These are phyloP conservation scores for Thamnophis elegans DNA, from an alignment of 2,797 vertebrate species.

Conservation along the genomic window DNA sequence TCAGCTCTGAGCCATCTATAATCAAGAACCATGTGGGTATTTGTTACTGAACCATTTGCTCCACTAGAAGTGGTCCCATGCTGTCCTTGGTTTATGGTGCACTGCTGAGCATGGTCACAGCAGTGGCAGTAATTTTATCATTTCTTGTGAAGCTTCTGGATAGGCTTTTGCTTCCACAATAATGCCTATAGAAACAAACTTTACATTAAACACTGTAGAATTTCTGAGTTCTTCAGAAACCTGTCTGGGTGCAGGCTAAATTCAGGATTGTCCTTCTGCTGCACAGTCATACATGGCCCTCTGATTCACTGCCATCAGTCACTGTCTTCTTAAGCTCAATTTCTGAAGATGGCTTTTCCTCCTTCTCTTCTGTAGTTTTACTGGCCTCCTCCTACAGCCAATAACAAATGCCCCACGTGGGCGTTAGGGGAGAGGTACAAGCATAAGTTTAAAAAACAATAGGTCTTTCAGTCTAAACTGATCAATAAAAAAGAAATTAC, in stretches of 20 bases:
- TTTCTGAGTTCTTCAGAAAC: constrained; percentile 69
- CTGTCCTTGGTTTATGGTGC: constrained; percentile 29
- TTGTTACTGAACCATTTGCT: constrained; percentile 36
- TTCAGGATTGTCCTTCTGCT: constrained; percentile 53
- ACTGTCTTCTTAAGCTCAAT: constrained; percentile 27
- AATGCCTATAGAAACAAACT: constrained; percentile 73
- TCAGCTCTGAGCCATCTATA: constrained; percentile 36
- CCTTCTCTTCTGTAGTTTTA: constrained; percentile 56
- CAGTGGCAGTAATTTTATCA: constrained; percentile 32
- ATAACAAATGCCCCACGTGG: constrained; percentile 25
- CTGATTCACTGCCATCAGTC: constrained; percentile 45
- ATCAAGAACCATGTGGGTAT: constrained; percentile 35
- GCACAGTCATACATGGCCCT: constrained; percentile 68
- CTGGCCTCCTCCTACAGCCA: constrained; percentile 71
- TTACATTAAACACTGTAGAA: constrained; percentile 69
- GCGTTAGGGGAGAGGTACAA: background rate
- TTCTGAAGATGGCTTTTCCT: constrained; percentile 35
- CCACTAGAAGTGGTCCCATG: constrained; percentile 62
- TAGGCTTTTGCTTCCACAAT: constrained; percentile 69
- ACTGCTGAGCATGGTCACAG: constrained; percentile 4
- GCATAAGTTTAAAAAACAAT: background rate
- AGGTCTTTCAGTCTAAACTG: background rate
- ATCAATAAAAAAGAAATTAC: background rate
- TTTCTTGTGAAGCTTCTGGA: constrained; percentile 53
- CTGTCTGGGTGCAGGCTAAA: constrained; percentile 48